Evolutionary conservation across 1,140 invertebrate species (phyloP), one percentile per base, ranked within the genome.

Genomic region (Drosophila triauraria): DNA sequence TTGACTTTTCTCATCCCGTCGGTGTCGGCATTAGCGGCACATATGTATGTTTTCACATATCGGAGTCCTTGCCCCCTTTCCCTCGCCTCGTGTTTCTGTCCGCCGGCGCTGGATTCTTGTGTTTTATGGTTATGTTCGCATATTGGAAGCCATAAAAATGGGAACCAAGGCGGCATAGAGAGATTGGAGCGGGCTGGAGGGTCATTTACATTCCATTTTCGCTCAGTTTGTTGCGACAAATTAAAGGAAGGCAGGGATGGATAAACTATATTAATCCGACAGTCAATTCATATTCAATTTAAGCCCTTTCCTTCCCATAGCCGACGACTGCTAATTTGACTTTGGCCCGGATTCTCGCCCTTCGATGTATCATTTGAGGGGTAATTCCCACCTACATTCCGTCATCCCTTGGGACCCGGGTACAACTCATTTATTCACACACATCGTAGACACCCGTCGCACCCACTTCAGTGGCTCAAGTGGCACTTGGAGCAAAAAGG

Each of bases 281-380:
- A 86, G 69, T 82, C 69, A 71, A 82, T 82, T 86, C 80, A 85
- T 85, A 85, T 82, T 85, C 82, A 86, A 85, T 85, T 82, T 69
- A 67, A 51, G 82, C 78, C 69, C 58, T 78, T 65, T 78, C 48
- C 30, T 50, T 56, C 58, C 40, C 46, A 38, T 35, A 38, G 57
- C 54, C 46, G 69, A 60, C 74, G 67, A 69, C 77, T 62, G 80
- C 78, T 85, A 82, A 81, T 85, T 86, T 86, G 76, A n/a, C n/a
- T n/a, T n/a, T n/a, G n/a, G n/a, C n/a, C n/a, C n/a, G n/a, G n/a
- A n/a, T n/a, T n/a, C n/a, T n/a, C n/a, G n/a, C n/a, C n/a, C n/a
- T n/a, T n/a, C n/a, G n/a, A n/a, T n/a, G n/a, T n/a, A n/a, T n/a
- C n/a, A n/a, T n/a, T n/a, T n/a, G n/a, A n/a, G n/a, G n/a, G n/a